phyloP scores from a whole-genome alignment of 2,113 vertebrate genomes.

The Crotalus viridis region DNA sequence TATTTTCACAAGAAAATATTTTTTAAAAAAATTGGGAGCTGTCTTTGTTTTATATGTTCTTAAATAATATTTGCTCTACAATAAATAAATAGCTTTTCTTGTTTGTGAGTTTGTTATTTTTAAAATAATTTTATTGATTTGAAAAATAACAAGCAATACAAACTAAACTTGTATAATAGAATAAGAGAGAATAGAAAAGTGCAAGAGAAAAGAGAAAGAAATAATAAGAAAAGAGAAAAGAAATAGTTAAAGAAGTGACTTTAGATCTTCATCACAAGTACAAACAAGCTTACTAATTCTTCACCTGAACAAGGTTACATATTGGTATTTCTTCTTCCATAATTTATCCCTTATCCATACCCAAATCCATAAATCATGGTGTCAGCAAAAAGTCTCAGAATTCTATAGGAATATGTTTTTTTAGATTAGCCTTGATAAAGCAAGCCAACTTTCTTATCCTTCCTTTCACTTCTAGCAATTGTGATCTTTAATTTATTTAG shows the following conservation, averaged over 20 bases:
- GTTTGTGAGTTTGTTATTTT: background rate
- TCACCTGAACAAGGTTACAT: background rate
- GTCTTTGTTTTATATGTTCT: background rate
- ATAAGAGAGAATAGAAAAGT: background rate
- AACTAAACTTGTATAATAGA: background rate
- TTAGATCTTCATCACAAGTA: background rate
- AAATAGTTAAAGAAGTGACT: background rate
- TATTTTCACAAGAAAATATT: background rate
- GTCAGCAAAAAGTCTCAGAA: background rate
- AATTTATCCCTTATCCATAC: background rate
- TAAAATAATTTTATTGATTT: background rate
- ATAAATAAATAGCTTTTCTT: background rate
- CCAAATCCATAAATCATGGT: background rate
- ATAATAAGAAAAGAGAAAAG: background rate
- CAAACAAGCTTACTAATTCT: background rate
- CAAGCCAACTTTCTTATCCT: background rate
- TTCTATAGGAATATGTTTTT: background rate
- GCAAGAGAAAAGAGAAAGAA: background rate
- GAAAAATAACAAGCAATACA: background rate
- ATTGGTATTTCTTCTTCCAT: background rate
- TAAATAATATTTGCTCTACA: background rate
- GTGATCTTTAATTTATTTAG: background rate
- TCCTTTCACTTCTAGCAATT: background rate
- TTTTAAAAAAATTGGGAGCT: background rate
- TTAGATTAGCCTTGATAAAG: background rate